Evolutionary conservation across 2,888 invertebrate genomes (phyloP).

Genomic region (Galerucella pusilla): DNA sequence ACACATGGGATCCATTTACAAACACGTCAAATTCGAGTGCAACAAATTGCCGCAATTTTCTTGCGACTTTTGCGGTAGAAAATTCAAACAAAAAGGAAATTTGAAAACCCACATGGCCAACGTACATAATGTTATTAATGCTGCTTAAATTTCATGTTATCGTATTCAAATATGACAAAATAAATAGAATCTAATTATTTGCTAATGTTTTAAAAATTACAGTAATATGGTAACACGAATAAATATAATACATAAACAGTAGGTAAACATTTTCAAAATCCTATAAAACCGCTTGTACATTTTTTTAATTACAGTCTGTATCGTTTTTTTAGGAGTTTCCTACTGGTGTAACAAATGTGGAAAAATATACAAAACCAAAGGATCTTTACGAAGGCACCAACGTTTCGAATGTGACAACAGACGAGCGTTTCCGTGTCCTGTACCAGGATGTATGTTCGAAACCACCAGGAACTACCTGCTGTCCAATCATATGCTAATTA

Average conservation of each 20-base stretch:
- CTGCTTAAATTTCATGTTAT: neutral
- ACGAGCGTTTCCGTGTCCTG: constrained; percentile 71
- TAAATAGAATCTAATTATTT: no score
- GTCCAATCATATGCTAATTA: constrained; percentile 37
- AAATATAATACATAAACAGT: neutral
- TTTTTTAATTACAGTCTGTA: neutral
- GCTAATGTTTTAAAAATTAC: neutral
- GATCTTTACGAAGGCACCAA: constrained; percentile 51
- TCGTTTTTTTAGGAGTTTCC: neutral
- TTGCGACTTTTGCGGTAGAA: constrained; percentile 47
- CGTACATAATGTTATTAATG: constrained; percentile 23
- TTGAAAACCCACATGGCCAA: constrained; percentile 44
- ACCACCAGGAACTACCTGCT: constrained; percentile 42
- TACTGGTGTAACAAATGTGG: constrained; percentile 52
- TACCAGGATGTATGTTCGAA: constrained; percentile 69
- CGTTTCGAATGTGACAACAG: constrained; percentile 52
- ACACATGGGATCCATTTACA: constrained; percentile 42
- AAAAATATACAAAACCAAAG: constrained; percentile 54
- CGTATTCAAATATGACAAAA: neutral
- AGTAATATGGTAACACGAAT: neutral
- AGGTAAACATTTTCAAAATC: constrained; percentile 2
- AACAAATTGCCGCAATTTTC: constrained; percentile 48
- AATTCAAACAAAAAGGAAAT: constrained; percentile 49
- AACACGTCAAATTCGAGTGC: constrained; percentile 53
- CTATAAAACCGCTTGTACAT: constrained; percentile 39